These are phyloP conservation scores for Drosophila subpulchrella DNA, from an alignment of 1,140 invertebrate genomes.

Conservation along the genomic window DNA sequence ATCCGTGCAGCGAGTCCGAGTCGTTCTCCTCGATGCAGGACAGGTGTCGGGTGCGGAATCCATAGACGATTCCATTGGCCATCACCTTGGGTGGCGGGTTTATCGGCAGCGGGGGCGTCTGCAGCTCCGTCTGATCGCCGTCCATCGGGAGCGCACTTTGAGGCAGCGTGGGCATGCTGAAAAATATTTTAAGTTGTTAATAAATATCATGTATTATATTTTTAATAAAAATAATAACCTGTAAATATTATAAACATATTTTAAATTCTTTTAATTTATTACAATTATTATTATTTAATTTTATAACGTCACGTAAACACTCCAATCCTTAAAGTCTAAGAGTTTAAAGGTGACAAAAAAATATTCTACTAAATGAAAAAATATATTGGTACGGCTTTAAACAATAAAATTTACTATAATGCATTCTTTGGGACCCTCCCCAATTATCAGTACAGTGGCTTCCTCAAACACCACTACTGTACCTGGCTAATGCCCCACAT, in stretches of 20 bases:
- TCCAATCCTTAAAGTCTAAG: too few relatives aligned
- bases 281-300: too few relatives aligned
- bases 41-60: conserved; percentile 79
- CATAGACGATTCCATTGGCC: conserved; percentile 72
- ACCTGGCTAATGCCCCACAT: conserved; percentile 31
- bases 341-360: not conserved
- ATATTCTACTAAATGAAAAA: not conserved
- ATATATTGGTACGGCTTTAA: not conserved
- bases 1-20: conserved; percentile 77
- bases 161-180: conserved; percentile 54
- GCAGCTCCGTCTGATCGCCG: conserved; percentile 34
- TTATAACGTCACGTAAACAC: too few relatives aligned
- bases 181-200: not conserved
- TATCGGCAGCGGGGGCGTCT: conserved; percentile 64
- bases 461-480: conserved; percentile 12
- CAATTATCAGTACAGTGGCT: not conserved
- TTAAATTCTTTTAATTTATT: too few relatives aligned
- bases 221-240: too few relatives aligned
- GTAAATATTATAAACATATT: too few relatives aligned
- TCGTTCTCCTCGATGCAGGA: conserved; percentile 84
- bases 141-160: conserved; percentile 34
- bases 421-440: not conserved
- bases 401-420: not conserved
- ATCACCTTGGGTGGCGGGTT: conserved; percentile 54
- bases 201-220: not conserved